Evolutionary conservation across 2,888 invertebrate species (phyloP).

Genomic region (Cataglyphis altisquamis): DNA sequence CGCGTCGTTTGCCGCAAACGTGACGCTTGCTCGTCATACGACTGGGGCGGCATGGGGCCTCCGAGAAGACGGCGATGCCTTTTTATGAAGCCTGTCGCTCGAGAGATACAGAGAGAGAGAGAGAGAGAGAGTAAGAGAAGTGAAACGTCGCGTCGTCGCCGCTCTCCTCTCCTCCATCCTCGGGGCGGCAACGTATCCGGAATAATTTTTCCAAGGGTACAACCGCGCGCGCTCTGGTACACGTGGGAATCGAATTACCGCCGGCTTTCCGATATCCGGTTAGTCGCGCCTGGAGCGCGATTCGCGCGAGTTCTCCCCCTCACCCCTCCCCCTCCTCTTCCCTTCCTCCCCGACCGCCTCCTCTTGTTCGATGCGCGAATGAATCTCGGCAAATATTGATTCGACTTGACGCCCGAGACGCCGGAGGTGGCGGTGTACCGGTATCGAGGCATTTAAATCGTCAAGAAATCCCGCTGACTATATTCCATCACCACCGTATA

Average conservation of each 20-base stretch:
- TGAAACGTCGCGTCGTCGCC: conserved; percentile 59
- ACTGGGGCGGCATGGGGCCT: conserved; percentile 34
- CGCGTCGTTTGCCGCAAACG: conserved; percentile 85
- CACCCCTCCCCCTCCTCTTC: neutral
- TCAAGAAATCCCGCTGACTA: conserved; percentile 30
- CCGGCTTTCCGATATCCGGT: conserved; percentile 54
- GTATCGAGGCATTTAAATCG: conserved; percentile 49
- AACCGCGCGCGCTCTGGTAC: conserved; percentile 29
- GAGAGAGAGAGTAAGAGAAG: conserved; percentile 34
- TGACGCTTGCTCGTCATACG: conserved; percentile 82
- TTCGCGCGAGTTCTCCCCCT: conserved; percentile 11
- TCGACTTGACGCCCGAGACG: conserved; percentile 51
- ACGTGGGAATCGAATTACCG: conserved; percentile 49
- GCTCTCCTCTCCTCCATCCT: conserved; percentile 7
- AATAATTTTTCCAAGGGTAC: conserved; percentile 55
- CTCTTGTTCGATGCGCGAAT: conserved; percentile 51
- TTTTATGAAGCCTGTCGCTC: conserved; percentile 68
- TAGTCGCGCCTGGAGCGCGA: conserved; percentile 53
- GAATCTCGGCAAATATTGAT: conserved; percentile 57
- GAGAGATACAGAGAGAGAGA: neutral
- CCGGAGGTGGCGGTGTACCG: conserved; percentile 39
- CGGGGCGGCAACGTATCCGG: conserved; percentile 64
- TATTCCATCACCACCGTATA: conserved; percentile 16
- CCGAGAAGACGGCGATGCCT: conserved; percentile 64
- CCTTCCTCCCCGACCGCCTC: conserved; percentile 16